A percentile compares a stretch with the other conserved stretches of the same genome.
These are phyloP conservation scores for Athalia cordata DNA, from an alignment of 2,888 invertebrate species.

Conservation along the genomic window DNA sequence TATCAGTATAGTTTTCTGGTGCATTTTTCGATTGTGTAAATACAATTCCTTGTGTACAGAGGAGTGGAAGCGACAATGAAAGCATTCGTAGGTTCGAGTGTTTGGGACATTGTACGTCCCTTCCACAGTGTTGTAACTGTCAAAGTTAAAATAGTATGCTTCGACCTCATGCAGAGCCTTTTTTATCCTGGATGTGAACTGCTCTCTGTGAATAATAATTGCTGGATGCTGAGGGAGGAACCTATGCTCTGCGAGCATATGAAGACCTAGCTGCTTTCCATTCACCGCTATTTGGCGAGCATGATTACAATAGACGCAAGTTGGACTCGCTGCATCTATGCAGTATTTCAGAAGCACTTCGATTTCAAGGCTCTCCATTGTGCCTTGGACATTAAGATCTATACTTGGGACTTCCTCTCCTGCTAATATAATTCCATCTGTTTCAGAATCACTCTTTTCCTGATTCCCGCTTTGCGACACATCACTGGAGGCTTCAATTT, in stretches of 20 bases:
- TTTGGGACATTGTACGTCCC: conserved; percentile 75
- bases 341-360: conserved; percentile 85
- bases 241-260: conserved; percentile 86
- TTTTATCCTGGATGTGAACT: conserved; percentile 81
- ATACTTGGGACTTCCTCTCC: conserved; percentile 80
- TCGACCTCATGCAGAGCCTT: conserved; percentile 79
- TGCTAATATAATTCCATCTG: conserved; percentile 76
- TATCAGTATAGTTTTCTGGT: conserved; percentile 86
- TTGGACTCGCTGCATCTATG: conserved; percentile 80
- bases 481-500: conserved; percentile 48
- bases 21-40: conserved; percentile 90
- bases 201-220: conserved; percentile 68
- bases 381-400: conserved; percentile 84
- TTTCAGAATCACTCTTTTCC: conserved; percentile 33
- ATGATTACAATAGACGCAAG: conserved; percentile 91
- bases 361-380: conserved; percentile 84
- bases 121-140: conserved; percentile 80
- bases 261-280: conserved; percentile 86
- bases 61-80: conserved; percentile 88
- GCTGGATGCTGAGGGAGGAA: conserved; percentile 76
- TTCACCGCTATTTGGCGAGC: conserved; percentile 90
- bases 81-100: conserved; percentile 88
- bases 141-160: conserved; percentile 82
- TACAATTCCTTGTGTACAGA: conserved; percentile 89
- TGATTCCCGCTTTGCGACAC: conserved; percentile 39